Percentiles rank a stretch among this genome's conserved stretches.
Evolutionary conservation across 2,113 vertebrate species (phyloP).

Genomic region (Grus americana): DNA sequence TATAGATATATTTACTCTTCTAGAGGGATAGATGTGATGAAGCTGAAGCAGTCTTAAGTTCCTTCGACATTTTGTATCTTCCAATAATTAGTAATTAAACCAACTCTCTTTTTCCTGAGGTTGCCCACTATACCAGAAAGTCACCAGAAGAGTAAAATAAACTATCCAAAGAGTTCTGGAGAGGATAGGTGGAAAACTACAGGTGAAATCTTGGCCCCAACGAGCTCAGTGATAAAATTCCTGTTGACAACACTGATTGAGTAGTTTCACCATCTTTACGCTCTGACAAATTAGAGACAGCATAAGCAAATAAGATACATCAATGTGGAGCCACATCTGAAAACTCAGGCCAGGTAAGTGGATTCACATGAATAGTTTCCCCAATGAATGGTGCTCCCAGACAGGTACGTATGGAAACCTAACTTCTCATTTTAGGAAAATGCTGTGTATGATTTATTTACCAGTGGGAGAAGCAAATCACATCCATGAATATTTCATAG

Average conservation of each 20-base stretch:
- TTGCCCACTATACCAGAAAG: neutral
- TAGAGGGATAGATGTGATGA: neutral
- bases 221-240: neutral
- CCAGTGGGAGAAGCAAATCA: conserved; percentile 21
- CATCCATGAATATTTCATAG: conserved; percentile 24
- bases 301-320: neutral
- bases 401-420: neutral
- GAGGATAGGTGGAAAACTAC: neutral
- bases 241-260: neutral
- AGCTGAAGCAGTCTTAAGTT: neutral
- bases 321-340: neutral
- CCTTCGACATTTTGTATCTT: neutral
- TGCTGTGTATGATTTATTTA: conserved; percentile 24
- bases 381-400: neutral
- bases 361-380: neutral
- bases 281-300: neutral
- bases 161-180: neutral
- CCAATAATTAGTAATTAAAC: neutral
- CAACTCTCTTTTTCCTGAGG: neutral
- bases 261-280: neutral
- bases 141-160: neutral
- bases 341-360: neutral
- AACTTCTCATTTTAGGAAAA: conserved; percentile 4
- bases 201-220: neutral
- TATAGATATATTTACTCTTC: neutral